A percentile compares a stretch with the other conserved stretches of the same genome.
phyloP scores from a whole-genome alignment of 2,797 vertebrate genomes.

The Labroides dimidiatus region DNA sequence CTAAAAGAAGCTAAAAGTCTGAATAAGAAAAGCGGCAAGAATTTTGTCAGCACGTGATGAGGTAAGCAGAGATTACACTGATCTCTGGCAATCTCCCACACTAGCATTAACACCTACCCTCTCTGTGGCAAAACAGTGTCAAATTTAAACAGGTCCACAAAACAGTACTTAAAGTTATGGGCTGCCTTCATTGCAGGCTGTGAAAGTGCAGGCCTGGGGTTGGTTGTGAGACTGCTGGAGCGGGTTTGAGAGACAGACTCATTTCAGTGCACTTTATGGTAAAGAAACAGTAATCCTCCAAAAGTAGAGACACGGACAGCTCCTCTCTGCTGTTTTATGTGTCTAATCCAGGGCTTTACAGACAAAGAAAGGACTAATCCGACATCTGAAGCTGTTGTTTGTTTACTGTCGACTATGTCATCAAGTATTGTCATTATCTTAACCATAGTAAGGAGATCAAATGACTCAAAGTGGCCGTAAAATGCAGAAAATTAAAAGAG shows the following conservation, averaged over 20 bases:
- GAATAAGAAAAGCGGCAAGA: constrained; percentile 14
- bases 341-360: constrained; percentile 65
- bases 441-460: constrained; percentile 67
- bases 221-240: constrained; percentile 49
- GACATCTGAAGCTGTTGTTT: constrained; percentile 72
- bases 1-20: constrained; percentile 18
- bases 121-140: constrained; percentile 73
- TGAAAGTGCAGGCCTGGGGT: constrained; percentile 57
- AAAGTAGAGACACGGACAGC: constrained; percentile 54
- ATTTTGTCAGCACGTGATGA: constrained; percentile 50
- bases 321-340: constrained; percentile 60
- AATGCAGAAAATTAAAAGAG: constrained; percentile 53
- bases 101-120: constrained; percentile 76
- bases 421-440: constrained; percentile 63
- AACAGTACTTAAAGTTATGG: constrained; percentile 76
- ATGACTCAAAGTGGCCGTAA: constrained; percentile 50
- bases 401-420: constrained; percentile 64
- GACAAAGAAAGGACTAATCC: constrained; percentile 66
- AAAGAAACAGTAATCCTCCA: constrained; percentile 73
- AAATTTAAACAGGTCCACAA: constrained; percentile 79
- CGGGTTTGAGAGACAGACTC: constrained; percentile 54
- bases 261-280: constrained; percentile 69
- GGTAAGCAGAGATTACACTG: constrained; percentile 52
- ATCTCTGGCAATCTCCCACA: constrained; percentile 62
- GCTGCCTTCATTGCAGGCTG: constrained; percentile 69